Conservation (phyloP, 2,113 vertebrate genomes). For the Entelurus aequoreus region DNA sequence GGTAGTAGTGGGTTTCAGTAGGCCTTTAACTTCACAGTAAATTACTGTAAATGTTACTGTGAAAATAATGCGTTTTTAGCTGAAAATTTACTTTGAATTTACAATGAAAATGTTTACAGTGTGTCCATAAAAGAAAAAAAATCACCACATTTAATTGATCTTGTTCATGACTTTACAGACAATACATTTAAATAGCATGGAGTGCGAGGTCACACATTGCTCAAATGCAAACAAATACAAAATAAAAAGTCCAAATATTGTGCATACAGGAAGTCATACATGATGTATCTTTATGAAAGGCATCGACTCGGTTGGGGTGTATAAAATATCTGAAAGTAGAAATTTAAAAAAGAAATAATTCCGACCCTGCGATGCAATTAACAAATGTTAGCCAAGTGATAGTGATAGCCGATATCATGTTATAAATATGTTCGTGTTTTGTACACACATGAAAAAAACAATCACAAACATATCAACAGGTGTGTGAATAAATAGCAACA, state of each 20-base stretch:
- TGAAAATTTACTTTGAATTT: too few species aligned
- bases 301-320: too few species aligned
- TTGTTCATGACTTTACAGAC: neutral
- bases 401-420: neutral
- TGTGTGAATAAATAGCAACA: conserved; percentile 43
- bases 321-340: neutral
- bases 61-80: too few species aligned
- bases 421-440: neutral
- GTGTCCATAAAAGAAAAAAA: too few species aligned
- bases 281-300: neutral
- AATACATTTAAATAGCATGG: neutral
- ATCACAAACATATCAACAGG: neutral
- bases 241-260: neutral
- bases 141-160: neutral
- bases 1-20: too few species aligned
- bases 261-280: neutral
- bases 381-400: neutral
- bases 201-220: too few species aligned
- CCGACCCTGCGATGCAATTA: neutral
- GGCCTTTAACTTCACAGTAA: too few species aligned
- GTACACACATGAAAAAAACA: conserved; percentile 1
- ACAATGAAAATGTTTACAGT: too few species aligned
- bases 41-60: too few species aligned
- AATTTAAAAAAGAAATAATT: neutral
- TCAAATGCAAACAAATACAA: neutral